Evolutionary conservation across 2,888 invertebrate genomes (phyloP).

Genomic region (Nemapogon koenigi): DNA sequence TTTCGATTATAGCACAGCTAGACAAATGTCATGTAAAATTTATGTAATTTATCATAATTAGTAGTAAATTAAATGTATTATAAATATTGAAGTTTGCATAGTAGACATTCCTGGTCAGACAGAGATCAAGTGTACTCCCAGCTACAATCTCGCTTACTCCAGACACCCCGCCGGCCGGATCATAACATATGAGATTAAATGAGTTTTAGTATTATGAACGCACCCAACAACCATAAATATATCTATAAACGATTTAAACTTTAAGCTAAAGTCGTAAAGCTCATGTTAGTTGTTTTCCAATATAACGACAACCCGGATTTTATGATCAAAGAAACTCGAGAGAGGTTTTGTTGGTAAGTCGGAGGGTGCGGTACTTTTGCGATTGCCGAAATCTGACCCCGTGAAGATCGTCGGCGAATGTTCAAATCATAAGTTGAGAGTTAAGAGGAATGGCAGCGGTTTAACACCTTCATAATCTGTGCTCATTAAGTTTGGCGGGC

Average conservation of each 20-base stretch:
- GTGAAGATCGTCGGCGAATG: constrained; percentile 38
- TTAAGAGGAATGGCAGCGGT: constrained; percentile 52
- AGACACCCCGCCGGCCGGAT: constrained; percentile 30
- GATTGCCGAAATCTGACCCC: constrained; percentile 54
- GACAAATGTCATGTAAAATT: too few species aligned
- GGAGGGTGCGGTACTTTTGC: constrained; percentile 38
- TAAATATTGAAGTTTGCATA: neutral
- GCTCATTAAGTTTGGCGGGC: constrained; percentile 56
- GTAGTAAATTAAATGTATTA: neutral
- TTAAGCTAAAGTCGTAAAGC: constrained; percentile 19
- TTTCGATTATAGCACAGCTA: too few species aligned
- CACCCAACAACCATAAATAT: constrained; percentile 18
- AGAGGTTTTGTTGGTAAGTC: constrained; percentile 39
- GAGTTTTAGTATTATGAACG: constrained; percentile 32
- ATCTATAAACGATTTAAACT: constrained; percentile 22
- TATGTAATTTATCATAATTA: neutral
- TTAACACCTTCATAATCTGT: constrained; percentile 65
- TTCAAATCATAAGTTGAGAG: constrained; percentile 58
- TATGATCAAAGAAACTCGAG: constrained; percentile 32
- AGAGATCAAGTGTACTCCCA: neutral
- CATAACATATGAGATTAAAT: constrained; percentile 56
- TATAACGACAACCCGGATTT: constrained; percentile 4
- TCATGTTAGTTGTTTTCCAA: neutral
- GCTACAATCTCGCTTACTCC: constrained; percentile 26
- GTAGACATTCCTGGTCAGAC: neutral